Base-by-base conservation (phyloP, 2,888 invertebrate species). In the Microplitis manilae region DNA sequence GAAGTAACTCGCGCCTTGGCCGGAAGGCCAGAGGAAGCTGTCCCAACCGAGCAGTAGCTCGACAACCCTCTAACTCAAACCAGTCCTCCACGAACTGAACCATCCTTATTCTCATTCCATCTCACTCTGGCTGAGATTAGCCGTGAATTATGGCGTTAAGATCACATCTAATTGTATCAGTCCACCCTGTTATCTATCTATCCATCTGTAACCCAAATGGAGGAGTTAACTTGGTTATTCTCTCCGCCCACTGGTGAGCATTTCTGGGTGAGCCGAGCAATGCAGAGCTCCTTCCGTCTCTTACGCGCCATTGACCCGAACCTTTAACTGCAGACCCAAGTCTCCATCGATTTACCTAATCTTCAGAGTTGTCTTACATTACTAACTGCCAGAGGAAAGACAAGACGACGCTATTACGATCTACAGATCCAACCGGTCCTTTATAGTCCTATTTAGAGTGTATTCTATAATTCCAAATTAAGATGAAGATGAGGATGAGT, bases 121-220 rank as follows among this genome's bases (percentile, higher is more conserved):
- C 50, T 50, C 50, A 50, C 50, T 50, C 50, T 50, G 50, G 8
- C 50, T 77, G 84, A 89, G 89, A 89, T 89, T 89, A 90, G 88
- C 86, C 84, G 81, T 89, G 88, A 90, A 87, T 90, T 89, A 90
- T 89, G 86, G 88, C 85, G 86, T 86, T 87, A 85, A 89, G 89
- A 89, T 90, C 87, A 86, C 86, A 89, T 90, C 89, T 89, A 89
- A 90, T 90, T 89, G 89, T 90, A 90, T 90, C 90, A 88, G 88
- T 86, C 85, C 82, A 83, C 85, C 84, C 84, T 79, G 81, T 83
- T 82, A 88, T 89, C 87, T 88, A 85, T 85, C 86, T 84, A 86
- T 86, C 87, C 86, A 88, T 88, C 87, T 87, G 87, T 84, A 84
- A 83, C 75, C 68, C 62, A 78, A 75, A 62, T 75, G 60, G 15